Percentiles rank a stretch among this genome's conserved stretches.
phyloP scores from a whole-genome alignment of 1,140 invertebrate species.

The Drosophila tropicalis region DNA sequence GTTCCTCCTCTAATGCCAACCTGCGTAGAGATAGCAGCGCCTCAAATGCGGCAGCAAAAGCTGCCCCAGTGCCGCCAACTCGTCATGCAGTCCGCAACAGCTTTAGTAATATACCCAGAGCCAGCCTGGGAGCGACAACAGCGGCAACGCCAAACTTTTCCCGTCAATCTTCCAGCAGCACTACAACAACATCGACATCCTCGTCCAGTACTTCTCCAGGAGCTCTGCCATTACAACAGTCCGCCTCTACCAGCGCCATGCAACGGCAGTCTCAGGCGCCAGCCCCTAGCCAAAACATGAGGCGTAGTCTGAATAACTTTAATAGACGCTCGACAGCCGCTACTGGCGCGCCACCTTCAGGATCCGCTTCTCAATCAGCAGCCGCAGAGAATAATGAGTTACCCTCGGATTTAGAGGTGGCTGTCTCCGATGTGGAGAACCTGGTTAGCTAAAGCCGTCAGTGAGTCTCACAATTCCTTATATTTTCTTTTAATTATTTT shows the following conservation, averaged over 20 bases:
- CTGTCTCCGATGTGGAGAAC: conserved; percentile 81
- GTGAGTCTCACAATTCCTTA: background rate
- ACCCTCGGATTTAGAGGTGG: conserved; percentile 81
- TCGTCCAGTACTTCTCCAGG: conserved; percentile 37
- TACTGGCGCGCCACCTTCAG: conserved; percentile 13
- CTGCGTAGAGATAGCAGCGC: conserved; percentile 70
- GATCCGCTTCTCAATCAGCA: conserved; percentile 24
- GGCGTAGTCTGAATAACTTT: conserved; percentile 69
- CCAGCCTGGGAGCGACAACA: conserved; percentile 53
- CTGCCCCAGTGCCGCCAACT: conserved; percentile 63
- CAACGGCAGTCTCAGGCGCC: conserved; percentile 39
- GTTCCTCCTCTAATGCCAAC: conserved; percentile 77
- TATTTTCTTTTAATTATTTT: conserved; percentile 39
- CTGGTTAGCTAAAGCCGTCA: conserved; percentile 79
- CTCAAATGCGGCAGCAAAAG: conserved; percentile 44
- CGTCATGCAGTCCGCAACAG: conserved; percentile 69
- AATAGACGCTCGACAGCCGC: conserved; percentile 35
- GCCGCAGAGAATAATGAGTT: conserved; percentile 57
- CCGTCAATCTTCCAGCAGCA: conserved; percentile 72
- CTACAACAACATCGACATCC: conserved; percentile 52
- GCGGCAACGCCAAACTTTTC: conserved; percentile 49
- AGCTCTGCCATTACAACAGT: conserved; percentile 50
- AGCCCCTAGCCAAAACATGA: conserved; percentile 37
- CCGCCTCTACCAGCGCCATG: conserved; percentile 64
- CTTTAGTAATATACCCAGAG: conserved; percentile 82